Base-by-base conservation (phyloP, 2,113 vertebrate genomes). In the Pterophyllum scalare region DNA sequence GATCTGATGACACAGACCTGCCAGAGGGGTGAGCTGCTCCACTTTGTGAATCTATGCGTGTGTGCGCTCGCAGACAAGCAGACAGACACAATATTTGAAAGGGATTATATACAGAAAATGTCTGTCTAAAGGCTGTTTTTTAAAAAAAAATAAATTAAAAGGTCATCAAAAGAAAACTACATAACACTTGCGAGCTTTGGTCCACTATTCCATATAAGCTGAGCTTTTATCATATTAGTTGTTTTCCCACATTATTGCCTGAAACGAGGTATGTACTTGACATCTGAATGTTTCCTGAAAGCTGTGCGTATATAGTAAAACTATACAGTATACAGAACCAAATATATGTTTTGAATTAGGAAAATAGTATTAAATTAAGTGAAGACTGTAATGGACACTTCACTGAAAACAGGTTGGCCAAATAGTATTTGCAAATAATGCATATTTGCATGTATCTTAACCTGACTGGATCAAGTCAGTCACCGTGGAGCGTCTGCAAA, bases 1-100 rank as follows among this genome's bases (percentile, higher is more conserved):
- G 77, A 77, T 88, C 85, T 85, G 80, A 89, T 84, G 80, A 89
- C 88, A 90, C 70, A 86, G 83, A 85, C 19, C 82, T 90, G 87
- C 90, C 90, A 80, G 88, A 91, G 88, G 90, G 86, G 40, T 77
- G 82, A 82, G 22, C 54, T 61, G 62, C 72, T 79, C 74, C 65
- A 40, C 20, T 38, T 1, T 76, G 61, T 82, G 38, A 84, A 60
- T 61, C 43, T 77, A 72, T 38, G 24, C 33, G 74, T 13, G 28
- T 72, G 19, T 52, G 12, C 2, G 11, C 31, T 78, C 33, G 62
- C 33, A 77, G 54, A 81, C 19, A 31, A 35, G 78, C 31, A 76
- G 75, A 61, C 46, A 58, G 20, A 65, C 7, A 26, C 9, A 85
- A 58, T 54, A 77, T 59, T 59, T 78, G 40, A 54, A 35, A 74